Evolutionary conservation across 2,888 invertebrate genomes (phyloP).

Genomic region (Cantharis flavilabris): DNA sequence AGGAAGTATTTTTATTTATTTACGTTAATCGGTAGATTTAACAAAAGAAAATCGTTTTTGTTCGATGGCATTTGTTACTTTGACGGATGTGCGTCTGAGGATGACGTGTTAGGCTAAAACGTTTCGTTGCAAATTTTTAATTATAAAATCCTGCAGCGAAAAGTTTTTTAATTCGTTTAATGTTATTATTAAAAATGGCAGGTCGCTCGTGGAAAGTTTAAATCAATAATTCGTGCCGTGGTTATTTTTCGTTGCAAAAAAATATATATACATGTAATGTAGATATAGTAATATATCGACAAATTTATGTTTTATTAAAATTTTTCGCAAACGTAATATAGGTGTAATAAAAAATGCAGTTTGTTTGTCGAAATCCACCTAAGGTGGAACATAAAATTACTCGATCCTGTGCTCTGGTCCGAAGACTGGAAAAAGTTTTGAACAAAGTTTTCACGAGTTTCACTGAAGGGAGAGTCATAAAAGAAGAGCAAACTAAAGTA

Average conservation of each 20-base stretch:
- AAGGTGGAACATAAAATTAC: conserved; percentile 3
- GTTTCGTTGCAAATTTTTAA: background rate
- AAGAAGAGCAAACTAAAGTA: conserved; percentile 45
- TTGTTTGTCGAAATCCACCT: background rate
- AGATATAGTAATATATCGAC: background rate
- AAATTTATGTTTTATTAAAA: background rate
- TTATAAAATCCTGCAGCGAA: background rate
- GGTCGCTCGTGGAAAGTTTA: background rate
- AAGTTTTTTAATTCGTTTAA: background rate
- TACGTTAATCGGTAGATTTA: background rate
- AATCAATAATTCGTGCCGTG: background rate
- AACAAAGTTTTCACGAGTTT: conserved; percentile 44
- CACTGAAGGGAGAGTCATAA: conserved; percentile 46
- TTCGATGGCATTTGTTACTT: background rate
- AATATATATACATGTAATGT: background rate
- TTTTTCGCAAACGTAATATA: background rate
- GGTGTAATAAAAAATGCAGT: background rate
- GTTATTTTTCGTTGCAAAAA: background rate
- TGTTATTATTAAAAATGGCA: background rate
- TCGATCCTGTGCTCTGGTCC: conserved; percentile 12
- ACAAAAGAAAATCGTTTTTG: background rate
- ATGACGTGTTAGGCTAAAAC: background rate
- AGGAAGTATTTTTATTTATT: background rate
- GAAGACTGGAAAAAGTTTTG: conserved; percentile 36
- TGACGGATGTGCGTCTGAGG: background rate